Base-by-base conservation (phyloP, 2,797 vertebrate genomes). In the Enteromius unitaeniatus region DNA sequence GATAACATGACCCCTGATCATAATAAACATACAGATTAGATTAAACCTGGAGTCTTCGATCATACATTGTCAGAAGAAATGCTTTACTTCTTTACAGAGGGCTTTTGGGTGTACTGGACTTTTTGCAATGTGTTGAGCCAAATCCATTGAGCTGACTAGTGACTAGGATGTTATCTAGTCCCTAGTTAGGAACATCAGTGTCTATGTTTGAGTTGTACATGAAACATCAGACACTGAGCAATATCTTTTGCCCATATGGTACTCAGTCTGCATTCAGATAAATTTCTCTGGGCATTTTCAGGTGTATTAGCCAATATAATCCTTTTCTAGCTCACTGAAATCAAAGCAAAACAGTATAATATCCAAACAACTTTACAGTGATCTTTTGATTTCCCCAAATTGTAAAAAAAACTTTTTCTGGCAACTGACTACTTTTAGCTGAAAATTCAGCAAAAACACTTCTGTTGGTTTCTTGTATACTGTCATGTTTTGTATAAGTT, bases 401-500 rank as follows among this genome's bases (percentile, higher is more conserved):
- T 14, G 8, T 84, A 60, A 9, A 64, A 75, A 19, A 17, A 23
- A 53, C 4, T 10, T 28, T 83, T 76, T 37, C 62, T 58, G 55
- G 31, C 47, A 42, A 76, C 31, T 82, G 60, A 64, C 9, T 83
- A 55, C 65, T 19, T 80, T 86, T 85, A 84, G 55, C 60, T 47
- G 10, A 74, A 78, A 23, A 17, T 69, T 73, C 79, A n/a, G 55
- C 60, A 67, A 47, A 87, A 49, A 14, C 28, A 79, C 85, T 67
- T 75, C 58, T 28, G 9, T 64, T 74, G 21, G 49, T 13, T 26
- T 76, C 34, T 47, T 81, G 67, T 86, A 78, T 70, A 53, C 49
- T 51, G 5, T 75, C 64, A 82, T 62, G 86, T 88, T 89, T 91
- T 93, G 89, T 92, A 92, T 31, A 87, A 87, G 90, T 91, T 93